These are phyloP conservation scores for Samia ricini DNA, from an alignment of 1,140 invertebrate genomes.

Conservation along the genomic window DNA sequence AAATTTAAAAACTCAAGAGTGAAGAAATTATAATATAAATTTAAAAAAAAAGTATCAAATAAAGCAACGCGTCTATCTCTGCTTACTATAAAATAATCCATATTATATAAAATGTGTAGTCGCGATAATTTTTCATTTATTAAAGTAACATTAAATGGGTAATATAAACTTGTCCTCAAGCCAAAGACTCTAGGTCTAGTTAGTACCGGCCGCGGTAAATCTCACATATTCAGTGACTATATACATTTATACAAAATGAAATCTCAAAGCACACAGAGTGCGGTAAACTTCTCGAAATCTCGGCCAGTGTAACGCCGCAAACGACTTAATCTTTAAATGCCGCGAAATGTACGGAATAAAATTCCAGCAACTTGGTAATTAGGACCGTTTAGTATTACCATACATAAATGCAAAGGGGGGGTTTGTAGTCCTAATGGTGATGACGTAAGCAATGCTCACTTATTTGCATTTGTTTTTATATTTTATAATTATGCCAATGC, in stretches of 20 bases:
- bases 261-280: constrained; percentile 11
- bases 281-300: constrained; percentile 8
- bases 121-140: background rate
- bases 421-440: too few species aligned
- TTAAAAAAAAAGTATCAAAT: too few species aligned
- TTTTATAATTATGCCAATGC: too few species aligned
- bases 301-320: constrained; percentile 2
- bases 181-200: background rate
- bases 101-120: too few species aligned
- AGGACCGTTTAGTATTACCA: too few species aligned
- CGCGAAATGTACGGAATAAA: constrained; percentile 8
- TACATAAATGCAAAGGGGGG: too few species aligned
- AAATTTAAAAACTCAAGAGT: too few species aligned
- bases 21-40: too few species aligned
- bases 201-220: background rate
- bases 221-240: constrained; percentile 10
- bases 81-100: too few species aligned
- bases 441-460: too few species aligned
- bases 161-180: background rate
- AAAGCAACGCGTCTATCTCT: too few species aligned
- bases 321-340: constrained; percentile 12
- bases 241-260: constrained; percentile 12
- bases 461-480: too few species aligned
- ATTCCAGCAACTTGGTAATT: constrained; percentile 6
- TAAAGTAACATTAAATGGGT: background rate